phyloP scores from a whole-genome alignment of 2,797 vertebrate species.

The Acestrorhynchus altus region DNA sequence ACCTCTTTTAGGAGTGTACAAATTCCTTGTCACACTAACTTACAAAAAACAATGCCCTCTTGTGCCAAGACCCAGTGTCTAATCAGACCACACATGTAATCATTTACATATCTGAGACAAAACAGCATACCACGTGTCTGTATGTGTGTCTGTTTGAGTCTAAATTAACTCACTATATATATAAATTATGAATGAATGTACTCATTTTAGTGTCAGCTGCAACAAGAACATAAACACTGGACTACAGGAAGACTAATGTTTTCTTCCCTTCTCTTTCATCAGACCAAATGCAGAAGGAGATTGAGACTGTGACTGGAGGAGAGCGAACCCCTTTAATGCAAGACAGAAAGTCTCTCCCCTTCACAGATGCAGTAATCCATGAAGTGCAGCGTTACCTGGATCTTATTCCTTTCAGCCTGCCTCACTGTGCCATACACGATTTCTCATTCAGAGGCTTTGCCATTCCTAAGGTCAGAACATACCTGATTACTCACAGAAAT shows the following conservation, averaged over 20 bases:
- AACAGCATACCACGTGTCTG: too few species aligned
- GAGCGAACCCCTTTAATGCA: slow-evolving; percentile 64
- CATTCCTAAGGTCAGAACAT: slow-evolving; percentile 67
- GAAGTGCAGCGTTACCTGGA: slow-evolving; percentile 77
- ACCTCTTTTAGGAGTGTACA: too few species aligned
- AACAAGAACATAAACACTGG: not conserved
- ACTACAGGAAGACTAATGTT: not conserved
- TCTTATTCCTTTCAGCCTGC: slow-evolving; percentile 68
- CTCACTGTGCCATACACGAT: slow-evolving; percentile 69
- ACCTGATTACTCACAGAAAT: too few species aligned
- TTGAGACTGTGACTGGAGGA: slow-evolving; percentile 69
- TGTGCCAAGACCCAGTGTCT: too few species aligned
- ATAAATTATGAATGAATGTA: too few species aligned
- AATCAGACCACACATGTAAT: too few species aligned
- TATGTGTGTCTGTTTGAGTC: too few species aligned
- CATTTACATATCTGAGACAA: too few species aligned
- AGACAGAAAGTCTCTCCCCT: slow-evolving; percentile 77
- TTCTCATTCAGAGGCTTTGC: slow-evolving; percentile 73
- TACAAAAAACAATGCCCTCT: too few species aligned
- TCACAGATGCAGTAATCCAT: slow-evolving; percentile 78
- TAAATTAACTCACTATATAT: too few species aligned
- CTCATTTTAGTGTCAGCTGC: too few species aligned
- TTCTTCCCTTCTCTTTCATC: not conserved
- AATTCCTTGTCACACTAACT: too few species aligned
- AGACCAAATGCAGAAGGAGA: slow-evolving; percentile 78